Evolutionary conservation across 2,113 vertebrate genomes (phyloP).

Genomic region (Halcyon malimbica): DNA sequence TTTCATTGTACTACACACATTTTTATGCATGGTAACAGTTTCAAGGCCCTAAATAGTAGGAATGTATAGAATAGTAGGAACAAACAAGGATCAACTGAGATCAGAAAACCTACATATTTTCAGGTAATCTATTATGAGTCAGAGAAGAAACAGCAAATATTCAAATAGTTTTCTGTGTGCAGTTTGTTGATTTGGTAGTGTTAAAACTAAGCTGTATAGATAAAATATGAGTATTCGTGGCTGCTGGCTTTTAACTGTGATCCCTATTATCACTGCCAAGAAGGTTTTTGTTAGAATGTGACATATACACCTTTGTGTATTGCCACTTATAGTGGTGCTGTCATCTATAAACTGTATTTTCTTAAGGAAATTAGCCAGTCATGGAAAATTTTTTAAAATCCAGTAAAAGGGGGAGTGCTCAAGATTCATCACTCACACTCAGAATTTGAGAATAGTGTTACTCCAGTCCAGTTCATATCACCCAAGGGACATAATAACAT

Average conservation of each 20-base stretch:
- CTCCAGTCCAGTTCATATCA: background rate
- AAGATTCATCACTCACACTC: background rate
- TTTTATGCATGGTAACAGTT: background rate
- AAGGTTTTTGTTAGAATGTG: background rate
- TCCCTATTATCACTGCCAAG: background rate
- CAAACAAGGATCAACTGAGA: background rate
- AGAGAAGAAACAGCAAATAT: background rate
- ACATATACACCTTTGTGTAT: background rate
- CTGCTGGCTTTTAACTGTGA: background rate
- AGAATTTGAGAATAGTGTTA: background rate
- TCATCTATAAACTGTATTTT: background rate
- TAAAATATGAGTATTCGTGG: background rate
- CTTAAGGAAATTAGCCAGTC: background rate
- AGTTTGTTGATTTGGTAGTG: background rate
- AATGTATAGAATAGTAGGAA: background rate
- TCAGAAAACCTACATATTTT: background rate
- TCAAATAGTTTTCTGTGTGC: background rate
- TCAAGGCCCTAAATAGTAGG: background rate
- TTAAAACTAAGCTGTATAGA: background rate
- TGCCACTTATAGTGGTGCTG: background rate
- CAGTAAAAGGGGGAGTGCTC: background rate
- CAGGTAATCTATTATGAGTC: accelerated
- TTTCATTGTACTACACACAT: background rate
- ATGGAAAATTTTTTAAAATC: background rate
- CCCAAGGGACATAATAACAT: background rate